Base-by-base conservation (phyloP, 2,797 vertebrate genomes). In the Xiphophorus birchmanni region DNA sequence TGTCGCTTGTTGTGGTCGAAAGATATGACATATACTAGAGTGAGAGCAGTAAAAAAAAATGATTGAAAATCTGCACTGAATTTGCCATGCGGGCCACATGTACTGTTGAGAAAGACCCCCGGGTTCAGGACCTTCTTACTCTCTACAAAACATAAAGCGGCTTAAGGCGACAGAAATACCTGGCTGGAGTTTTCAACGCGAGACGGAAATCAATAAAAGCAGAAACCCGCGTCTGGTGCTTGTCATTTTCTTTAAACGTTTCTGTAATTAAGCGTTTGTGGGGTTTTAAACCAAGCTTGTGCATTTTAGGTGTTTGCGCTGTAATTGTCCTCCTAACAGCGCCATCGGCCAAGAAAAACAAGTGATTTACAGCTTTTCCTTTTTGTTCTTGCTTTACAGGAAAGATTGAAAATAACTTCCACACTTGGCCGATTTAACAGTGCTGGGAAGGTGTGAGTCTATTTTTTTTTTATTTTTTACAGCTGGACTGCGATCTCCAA, bases 311-410 rank as follows among this genome's bases (percentile, higher is more conserved):
- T 45, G 75, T n/a, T 69, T 80, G 80, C 80, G 63, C 74, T 78
- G 42, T 26, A 71, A 15, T 72, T 79, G 80, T 82, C 75, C 73
- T 78, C 60, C 76, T 60, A 45, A 88, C 74, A 73, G 35, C 40
- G 42, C 54, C 45, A 18, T 2, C 10, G 37, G 71, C 81, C 44
- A 52, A 40, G 8, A 35, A 23, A 32, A 52, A 54, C 45, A 32
- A 47, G 8, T 82, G 82, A 82, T 80, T 87, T 87, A 84, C 78
- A 75, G 63, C 79, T 73, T 82, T 8, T 77, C 74, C 80, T 73
- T 86, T 86, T 76, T 7, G 35, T 77, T 74, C 84, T 76, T 13
- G 44, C 71, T 73, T 18, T 23, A 54, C 48, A 56, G 44, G 71
- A 82, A 77, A 11, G 58, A 13, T 60, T 60, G 12, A 60, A 60